A percentile compares a stretch with the other conserved stretches of the same genome.
These are phyloP conservation scores for Cheilosia vulpina DNA, from an alignment of 2,888 invertebrate genomes.

Conservation along the genomic window DNA sequence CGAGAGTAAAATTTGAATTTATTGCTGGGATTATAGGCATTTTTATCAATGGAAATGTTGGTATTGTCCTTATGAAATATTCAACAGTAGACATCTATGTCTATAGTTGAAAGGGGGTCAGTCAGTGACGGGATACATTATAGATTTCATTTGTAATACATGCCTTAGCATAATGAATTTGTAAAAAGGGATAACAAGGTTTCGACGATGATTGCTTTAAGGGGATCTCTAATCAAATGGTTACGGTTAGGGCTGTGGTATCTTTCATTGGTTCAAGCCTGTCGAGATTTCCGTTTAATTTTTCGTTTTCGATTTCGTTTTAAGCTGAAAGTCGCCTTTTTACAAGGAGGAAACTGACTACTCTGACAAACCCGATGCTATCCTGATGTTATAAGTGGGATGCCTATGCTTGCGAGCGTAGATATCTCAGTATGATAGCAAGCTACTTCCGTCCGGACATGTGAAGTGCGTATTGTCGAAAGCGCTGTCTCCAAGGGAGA, in stretches of 20 bases:
- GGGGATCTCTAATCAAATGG: neutral
- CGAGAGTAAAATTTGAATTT: conserved; percentile 69
- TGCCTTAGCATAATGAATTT: conserved; percentile 59
- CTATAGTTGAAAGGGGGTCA: conserved; percentile 12
- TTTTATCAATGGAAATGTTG: conserved; percentile 66
- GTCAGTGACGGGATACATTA: conserved; percentile 17
- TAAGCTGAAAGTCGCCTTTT: too few species aligned
- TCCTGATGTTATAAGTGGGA: too few species aligned
- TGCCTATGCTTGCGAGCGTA: too few species aligned
- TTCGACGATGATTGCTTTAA: conserved; percentile 34
- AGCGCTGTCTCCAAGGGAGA: too few species aligned
- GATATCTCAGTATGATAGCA: too few species aligned
- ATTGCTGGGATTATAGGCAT: conserved; percentile 69
- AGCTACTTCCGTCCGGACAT: too few species aligned
- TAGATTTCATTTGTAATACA: conserved; percentile 57
- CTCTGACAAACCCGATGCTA: too few species aligned
- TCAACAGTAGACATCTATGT: conserved; percentile 59
- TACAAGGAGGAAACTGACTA: too few species aligned
- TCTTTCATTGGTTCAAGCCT: too few species aligned
- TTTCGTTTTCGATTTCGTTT: too few species aligned
- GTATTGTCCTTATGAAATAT: conserved; percentile 72
- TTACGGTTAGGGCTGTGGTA: neutral
- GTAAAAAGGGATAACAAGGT: conserved; percentile 41
- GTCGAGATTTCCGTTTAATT: too few species aligned
- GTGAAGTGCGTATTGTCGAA: too few species aligned